Evolutionary conservation across 2,888 invertebrate species (phyloP).

Genomic region (Drosophila subquinaria): DNA sequence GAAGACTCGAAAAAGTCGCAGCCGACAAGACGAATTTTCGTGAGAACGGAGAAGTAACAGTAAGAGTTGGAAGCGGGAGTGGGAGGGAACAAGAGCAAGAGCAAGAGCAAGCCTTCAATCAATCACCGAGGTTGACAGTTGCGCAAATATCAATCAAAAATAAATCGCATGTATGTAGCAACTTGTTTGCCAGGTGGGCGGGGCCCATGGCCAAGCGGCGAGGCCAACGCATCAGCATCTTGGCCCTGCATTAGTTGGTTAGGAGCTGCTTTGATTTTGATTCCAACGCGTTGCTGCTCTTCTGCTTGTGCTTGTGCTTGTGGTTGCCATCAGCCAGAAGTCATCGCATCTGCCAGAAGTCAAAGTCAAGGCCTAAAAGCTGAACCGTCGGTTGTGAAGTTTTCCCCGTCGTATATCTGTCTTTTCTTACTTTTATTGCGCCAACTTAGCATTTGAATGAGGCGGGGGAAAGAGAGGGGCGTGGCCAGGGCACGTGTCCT

Average conservation of each 20-base stretch:
- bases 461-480: neutral
- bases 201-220: slow-evolving; percentile 20
- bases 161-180: slow-evolving; percentile 77
- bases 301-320: slow-evolving; percentile 5
- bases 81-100: no score
- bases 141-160: slow-evolving; percentile 81
- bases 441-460: slow-evolving; percentile 58
- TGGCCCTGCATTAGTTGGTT: slow-evolving; percentile 52
- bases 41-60: neutral
- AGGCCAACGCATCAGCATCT: slow-evolving; percentile 47
- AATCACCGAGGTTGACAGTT: slow-evolving; percentile 78
- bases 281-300: slow-evolving; percentile 27
- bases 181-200: slow-evolving; percentile 74
- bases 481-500: slow-evolving; percentile 43
- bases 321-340: slow-evolving; percentile 43
- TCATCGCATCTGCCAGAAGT: slow-evolving; percentile 31
- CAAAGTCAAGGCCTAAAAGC: slow-evolving; percentile 27
- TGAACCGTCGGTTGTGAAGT: slow-evolving; percentile 18
- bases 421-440: slow-evolving; percentile 47
- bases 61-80: neutral
- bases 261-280: slow-evolving; percentile 23
- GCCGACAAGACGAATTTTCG: slow-evolving; percentile 1
- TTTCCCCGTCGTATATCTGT: slow-evolving; percentile 32
- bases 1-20: slow-evolving; percentile 18
- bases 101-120: slow-evolving; percentile 68